Evolutionary conservation across 2,797 vertebrate genomes (phyloP).

Genomic region (Sebastes oblongus): DNA sequence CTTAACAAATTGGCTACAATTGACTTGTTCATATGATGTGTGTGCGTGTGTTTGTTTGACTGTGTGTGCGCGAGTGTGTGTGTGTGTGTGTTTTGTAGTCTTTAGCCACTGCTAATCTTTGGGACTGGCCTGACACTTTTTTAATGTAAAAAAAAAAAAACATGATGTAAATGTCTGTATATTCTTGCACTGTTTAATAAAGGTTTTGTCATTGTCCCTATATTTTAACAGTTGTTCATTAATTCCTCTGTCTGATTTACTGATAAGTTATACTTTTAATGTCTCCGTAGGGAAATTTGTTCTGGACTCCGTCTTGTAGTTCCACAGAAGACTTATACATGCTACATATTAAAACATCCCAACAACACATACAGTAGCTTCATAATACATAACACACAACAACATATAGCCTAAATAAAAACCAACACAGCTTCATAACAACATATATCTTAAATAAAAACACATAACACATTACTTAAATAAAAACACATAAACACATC

Average conservation of each 20-base stretch:
- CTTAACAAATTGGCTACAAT: background rate
- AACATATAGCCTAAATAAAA: too few relatives aligned
- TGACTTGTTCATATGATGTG: slow-evolving; percentile 18
- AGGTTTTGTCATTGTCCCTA: slow-evolving; percentile 38
- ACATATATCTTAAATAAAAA: too few relatives aligned
- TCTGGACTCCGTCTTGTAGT: too few relatives aligned
- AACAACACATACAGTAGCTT: too few relatives aligned
- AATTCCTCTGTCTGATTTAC: background rate
- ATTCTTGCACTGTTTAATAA: slow-evolving; percentile 60
- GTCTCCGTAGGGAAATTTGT: too few relatives aligned
- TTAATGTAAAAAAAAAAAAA: slow-evolving; percentile 40
- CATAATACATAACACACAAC: too few relatives aligned
- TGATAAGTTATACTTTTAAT: too few relatives aligned
- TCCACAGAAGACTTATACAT: too few relatives aligned
- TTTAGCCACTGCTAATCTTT: slow-evolving; percentile 18
- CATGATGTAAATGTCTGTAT: slow-evolving; percentile 55
- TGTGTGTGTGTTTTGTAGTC: background rate
- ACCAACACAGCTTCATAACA: too few relatives aligned
- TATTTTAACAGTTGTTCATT: background rate
- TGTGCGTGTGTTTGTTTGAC: slow-evolving; percentile 3
- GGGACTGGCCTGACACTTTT: slow-evolving; percentile 41
- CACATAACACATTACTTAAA: too few relatives aligned
- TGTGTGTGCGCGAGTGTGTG: background rate
- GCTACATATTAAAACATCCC: too few relatives aligned
- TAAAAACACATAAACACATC: too few relatives aligned